Evolutionary conservation across 2,113 vertebrate genomes (phyloP).

Genomic region (Epinephelus cyanopodus): DNA sequence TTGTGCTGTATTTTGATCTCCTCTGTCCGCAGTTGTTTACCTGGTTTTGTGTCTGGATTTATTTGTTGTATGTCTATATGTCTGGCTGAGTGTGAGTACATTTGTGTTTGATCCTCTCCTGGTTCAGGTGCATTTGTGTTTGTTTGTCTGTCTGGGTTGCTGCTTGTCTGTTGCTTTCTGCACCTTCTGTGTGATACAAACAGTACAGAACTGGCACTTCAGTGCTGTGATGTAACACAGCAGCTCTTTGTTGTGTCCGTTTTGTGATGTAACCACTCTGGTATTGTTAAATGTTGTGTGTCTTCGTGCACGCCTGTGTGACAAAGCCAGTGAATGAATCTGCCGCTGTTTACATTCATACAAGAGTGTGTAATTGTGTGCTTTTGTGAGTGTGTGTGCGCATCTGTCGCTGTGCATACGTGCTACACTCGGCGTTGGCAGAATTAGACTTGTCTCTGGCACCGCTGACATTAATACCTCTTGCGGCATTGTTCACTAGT

Average conservation of each 20-base stretch:
- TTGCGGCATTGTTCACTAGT: constrained; percentile 40
- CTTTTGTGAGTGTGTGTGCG: background rate
- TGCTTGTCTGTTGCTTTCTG: constrained; percentile 3
- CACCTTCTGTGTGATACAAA: background rate
- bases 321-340: constrained; percentile 19
- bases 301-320: constrained; percentile 12
- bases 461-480: constrained; percentile 58
- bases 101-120: constrained; percentile 12
- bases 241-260: constrained; percentile 31
- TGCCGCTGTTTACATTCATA: constrained; percentile 23
- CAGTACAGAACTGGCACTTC: constrained; percentile 14
- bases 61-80: background rate
- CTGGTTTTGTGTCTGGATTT: background rate
- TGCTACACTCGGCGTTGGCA: background rate
- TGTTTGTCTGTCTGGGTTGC: background rate
- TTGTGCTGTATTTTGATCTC: background rate
- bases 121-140: constrained; percentile 12
- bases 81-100: background rate
- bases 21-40: background rate
- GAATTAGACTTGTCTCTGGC: constrained; percentile 46
- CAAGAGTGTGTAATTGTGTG: background rate
- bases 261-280: constrained; percentile 53
- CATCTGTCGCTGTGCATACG: background rate
- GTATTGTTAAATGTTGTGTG: constrained; percentile 28
- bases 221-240: constrained; percentile 50